These are phyloP conservation scores for Adoxophyes honmai DNA, from an alignment of 1,140 invertebrate genomes.

Conservation along the genomic window DNA sequence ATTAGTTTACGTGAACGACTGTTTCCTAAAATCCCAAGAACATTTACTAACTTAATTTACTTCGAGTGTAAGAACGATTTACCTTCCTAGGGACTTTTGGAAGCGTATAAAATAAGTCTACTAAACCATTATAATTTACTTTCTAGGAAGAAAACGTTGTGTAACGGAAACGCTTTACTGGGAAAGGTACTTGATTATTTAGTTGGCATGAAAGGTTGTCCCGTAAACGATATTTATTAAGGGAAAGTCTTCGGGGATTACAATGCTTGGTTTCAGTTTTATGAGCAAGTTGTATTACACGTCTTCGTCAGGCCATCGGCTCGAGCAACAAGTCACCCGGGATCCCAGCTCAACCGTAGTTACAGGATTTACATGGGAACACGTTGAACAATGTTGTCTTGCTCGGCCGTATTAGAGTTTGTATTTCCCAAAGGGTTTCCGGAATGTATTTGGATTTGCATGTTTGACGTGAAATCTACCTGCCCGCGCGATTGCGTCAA, in stretches of 20 bases:
- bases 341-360: conserved; percentile 42
- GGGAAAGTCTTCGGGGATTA: conserved; percentile 5
- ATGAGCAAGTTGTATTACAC: conserved; percentile 6
- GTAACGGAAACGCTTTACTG: neutral
- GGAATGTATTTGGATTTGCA: conserved; percentile 41
- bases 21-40: no score
- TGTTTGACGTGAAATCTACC: conserved; percentile 20
- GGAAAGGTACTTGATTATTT: conserved; percentile 1
- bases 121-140: no score
- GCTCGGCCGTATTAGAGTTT: conserved; percentile 42
- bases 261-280: neutral
- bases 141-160: neutral
- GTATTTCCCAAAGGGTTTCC: conserved; percentile 49
- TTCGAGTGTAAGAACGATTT: no score
- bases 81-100: no score
- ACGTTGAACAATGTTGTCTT: conserved; percentile 60
- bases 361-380: conserved; percentile 59
- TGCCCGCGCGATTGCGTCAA: neutral
- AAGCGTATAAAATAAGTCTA: no score
- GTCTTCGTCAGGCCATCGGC: neutral
- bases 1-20: no score
- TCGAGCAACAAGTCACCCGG: conserved; percentile 33
- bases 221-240: conserved; percentile 7
- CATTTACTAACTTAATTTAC: no score
- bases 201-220: neutral